Base-by-base conservation (phyloP, 2,888 invertebrate species). In the Coremacera marginata region DNA sequence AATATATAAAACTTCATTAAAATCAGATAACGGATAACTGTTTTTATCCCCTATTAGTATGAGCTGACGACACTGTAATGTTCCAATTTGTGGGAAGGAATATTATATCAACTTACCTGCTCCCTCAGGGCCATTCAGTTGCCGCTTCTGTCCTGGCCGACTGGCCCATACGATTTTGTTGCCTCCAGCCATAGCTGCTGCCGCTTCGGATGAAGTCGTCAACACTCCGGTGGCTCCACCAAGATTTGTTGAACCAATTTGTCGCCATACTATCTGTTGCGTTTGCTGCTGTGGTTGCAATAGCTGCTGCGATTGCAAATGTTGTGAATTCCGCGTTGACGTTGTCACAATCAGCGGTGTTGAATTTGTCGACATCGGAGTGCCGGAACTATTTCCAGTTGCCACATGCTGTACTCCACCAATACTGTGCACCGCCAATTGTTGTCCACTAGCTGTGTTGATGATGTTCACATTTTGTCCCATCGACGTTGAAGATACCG, bases 91-190 rank as follows among this genome's bases (percentile, higher is more conserved):
- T 55, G 19, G 25, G 27, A 65, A 55, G 16, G 71, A 11, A 37
- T 65, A n/a, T n/a, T n/a, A n/a, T 25, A 51, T 70, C 4, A 22
- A 65, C 77, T 78, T 73, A 87, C 86, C 86, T 81, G 82, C 84
- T 79, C 87, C 87, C 70, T 89, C 87, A 19, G 89, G 89, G 67
- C 89, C 89, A 80, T 89, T 89, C 0, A 88, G 82, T 78, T 89
- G 89, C 52, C 85, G 82, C 80, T 89, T 85, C 77, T 84, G 87
- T 3, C 84, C 83, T 11, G 87, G 81, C 16, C 88, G 83, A 80
- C 86, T 87, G 62, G 89, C 83, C 88, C 88, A 86, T 11, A 88
- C 82, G 68, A 88, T 85, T 81, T 88, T 86, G 76, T 88, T 86
- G 79, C 87, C 84, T 19, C 86, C 82, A 2, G 85, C 83, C 84